Percentiles rank a stretch among this genome's conserved stretches.
These are phyloP conservation scores for Sebastes matsubarae DNA, from an alignment of 2,797 vertebrate genomes.

Conservation along the genomic window DNA sequence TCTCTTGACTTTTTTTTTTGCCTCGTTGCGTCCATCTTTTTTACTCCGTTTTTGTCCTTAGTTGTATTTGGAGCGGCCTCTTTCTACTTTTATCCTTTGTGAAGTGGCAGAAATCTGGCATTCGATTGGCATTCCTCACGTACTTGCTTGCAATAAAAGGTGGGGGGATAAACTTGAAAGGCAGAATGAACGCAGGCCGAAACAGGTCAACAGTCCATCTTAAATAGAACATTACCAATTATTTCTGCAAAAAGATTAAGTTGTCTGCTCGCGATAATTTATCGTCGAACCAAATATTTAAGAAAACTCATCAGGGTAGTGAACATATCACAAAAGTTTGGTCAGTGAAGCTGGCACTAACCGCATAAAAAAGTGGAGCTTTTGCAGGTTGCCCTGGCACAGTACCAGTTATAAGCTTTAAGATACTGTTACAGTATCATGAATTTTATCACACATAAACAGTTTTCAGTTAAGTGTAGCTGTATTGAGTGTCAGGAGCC, in stretches of 20 bases:
- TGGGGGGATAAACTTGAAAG: slow-evolving; percentile 35
- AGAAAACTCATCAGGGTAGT: not conserved
- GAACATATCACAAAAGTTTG: not conserved
- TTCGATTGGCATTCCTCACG: slow-evolving; percentile 43
- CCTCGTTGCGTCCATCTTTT: not conserved
- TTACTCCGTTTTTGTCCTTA: not conserved
- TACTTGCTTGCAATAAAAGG: slow-evolving; percentile 40
- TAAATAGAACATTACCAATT: slow-evolving; percentile 38
- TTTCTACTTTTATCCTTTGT: slow-evolving; percentile 43
- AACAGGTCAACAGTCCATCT: slow-evolving; percentile 30
- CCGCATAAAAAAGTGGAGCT: not conserved
- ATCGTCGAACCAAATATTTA: slow-evolving; percentile 12
- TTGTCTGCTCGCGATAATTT: slow-evolving; percentile 30
- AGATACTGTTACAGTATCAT: not conserved
- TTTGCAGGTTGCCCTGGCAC: not conserved
- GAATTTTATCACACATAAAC: not conserved
- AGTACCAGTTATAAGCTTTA: not conserved
- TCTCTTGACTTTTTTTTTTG: not conserved
- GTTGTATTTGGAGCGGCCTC: slow-evolving; percentile 26
- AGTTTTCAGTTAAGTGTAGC: slow-evolving; percentile 2
- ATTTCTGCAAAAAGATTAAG: slow-evolving; percentile 36
- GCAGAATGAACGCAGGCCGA: slow-evolving; percentile 12
- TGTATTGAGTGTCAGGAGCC: not conserved
- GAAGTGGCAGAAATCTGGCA: slow-evolving; percentile 44
- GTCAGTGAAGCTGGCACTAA: not conserved